Base-by-base conservation (phyloP, 2,113 vertebrate species). In the Progne subis region DNA sequence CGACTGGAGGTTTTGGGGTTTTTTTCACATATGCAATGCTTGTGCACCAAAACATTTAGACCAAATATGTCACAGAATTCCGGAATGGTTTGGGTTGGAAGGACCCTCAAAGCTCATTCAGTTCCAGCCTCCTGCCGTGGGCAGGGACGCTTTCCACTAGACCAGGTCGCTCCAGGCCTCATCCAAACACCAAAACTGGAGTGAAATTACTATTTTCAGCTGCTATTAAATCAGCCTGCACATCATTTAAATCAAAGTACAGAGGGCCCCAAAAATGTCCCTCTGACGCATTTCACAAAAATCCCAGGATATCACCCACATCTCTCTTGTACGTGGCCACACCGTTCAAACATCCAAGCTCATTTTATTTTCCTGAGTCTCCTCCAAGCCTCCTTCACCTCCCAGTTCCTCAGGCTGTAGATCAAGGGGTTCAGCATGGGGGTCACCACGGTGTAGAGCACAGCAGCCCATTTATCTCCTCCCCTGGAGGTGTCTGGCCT, bases 351-450 rank as follows among this genome's bases (percentile, higher is more conserved):
- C 8, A 28, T 29, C 24, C 34, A 29, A 29, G 47, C 24, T 69
- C 16, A 13, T 20, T 80, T 94, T 41, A 29, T 79, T 50, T 68
- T 37, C 37, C 43, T 21, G 59, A 86, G 90, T 29, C 18, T 96
- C 61, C 7, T 68, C 86, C 95, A 75, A 37, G 95, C 95, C 24
- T 96, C 72, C 25, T 96, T 96, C 39, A 97, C 96, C 46, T 96
- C 96, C 12, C 75, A 90, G 26, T 96, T 98, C 90, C 96, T 96
- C 86, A 97, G 74, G 63, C 95, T 95, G 19, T 97, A 97, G 21
- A 97, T 90, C 6, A 96, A 80, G 17, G 96, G 97, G 47, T 97
- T 98, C 39, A 97, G 78, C 49, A 97, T 72, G 6, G 96, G 97
- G 14, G 88, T 97, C 41, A 97, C 90, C 31, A 96, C 3, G 0